A percentile compares a stretch with the other conserved stretches of the same genome.
Conservation (phyloP, 2,797 vertebrate species). For the Masticophis lateralis region DNA sequence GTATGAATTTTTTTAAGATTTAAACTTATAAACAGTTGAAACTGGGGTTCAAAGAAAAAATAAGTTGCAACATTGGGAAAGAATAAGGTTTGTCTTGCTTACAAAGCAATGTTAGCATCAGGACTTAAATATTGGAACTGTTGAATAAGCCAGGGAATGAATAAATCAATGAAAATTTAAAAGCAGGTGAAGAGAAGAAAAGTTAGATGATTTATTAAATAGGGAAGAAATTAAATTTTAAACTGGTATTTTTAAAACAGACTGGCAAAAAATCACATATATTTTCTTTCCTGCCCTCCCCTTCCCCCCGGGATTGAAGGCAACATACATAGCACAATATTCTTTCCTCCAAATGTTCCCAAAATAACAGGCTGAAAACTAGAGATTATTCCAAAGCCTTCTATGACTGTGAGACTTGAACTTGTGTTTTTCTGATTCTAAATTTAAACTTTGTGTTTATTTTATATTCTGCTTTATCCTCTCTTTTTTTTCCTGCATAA, state of each 20-base stretch:
- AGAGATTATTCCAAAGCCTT: not conserved
- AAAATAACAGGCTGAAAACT: not conserved
- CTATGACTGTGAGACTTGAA: not conserved
- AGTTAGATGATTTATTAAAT: not conserved
- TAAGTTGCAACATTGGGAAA: not conserved
- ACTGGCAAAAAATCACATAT: not conserved
- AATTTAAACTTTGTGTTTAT: not conserved
- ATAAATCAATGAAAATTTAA: not conserved
- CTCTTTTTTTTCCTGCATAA: conserved; percentile 26
- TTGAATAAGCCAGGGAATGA: not conserved
- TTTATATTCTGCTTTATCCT: not conserved
- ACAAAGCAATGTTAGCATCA: not conserved
- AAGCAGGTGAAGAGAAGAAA: not conserved
- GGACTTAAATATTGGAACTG: not conserved
- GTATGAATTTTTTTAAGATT: not conserved
- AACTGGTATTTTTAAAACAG: not conserved
- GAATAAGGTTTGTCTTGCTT: not conserved
- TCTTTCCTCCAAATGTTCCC: not conserved
- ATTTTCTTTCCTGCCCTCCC: not conserved
- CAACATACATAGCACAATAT: not conserved
- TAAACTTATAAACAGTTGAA: not conserved
- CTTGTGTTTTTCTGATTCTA: not conserved
- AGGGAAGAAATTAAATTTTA: not conserved
- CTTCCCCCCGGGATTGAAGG: not conserved
- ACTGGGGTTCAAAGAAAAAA: not conserved